phyloP scores from a whole-genome alignment of 2,797 vertebrate genomes.

The Pantherophis alleghaniensis region DNA sequence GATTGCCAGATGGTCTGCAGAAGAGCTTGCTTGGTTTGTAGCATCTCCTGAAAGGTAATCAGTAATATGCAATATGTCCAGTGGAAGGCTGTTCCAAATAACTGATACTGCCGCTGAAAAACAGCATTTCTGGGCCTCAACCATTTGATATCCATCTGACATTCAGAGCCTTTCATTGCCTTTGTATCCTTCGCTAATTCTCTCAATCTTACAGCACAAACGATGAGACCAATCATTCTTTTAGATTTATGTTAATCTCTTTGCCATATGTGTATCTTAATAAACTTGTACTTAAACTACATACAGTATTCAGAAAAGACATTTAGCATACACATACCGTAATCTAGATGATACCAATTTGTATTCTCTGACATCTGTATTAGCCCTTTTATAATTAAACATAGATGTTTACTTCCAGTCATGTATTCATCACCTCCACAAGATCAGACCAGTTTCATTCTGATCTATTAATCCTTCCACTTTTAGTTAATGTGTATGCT shows the following conservation, averaged over 20 bases:
- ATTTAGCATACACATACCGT: neutral
- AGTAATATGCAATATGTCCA: neutral
- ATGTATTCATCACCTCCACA: neutral
- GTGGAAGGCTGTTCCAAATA: neutral
- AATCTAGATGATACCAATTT: neutral
- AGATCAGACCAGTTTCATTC: neutral
- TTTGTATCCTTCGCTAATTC: neutral
- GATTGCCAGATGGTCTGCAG: neutral
- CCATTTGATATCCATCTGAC: neutral
- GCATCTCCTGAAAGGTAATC: neutral
- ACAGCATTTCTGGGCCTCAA: neutral
- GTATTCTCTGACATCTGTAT: neutral
- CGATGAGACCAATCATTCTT: neutral
- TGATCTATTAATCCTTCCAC: neutral
- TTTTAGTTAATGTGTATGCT: neutral
- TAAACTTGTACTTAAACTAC: neutral
- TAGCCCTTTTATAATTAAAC: neutral
- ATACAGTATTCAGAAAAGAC: neutral
- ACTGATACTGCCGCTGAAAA: neutral
- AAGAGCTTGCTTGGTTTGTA: neutral
- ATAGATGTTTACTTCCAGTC: neutral
- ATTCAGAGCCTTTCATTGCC: neutral
- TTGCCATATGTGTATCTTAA: neutral
- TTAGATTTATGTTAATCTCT: neutral
- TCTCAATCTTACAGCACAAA: neutral